These are phyloP conservation scores for Dimorphilus gyrociliatus DNA, from an alignment of 2,888 invertebrate species.

Conservation along the genomic window DNA sequence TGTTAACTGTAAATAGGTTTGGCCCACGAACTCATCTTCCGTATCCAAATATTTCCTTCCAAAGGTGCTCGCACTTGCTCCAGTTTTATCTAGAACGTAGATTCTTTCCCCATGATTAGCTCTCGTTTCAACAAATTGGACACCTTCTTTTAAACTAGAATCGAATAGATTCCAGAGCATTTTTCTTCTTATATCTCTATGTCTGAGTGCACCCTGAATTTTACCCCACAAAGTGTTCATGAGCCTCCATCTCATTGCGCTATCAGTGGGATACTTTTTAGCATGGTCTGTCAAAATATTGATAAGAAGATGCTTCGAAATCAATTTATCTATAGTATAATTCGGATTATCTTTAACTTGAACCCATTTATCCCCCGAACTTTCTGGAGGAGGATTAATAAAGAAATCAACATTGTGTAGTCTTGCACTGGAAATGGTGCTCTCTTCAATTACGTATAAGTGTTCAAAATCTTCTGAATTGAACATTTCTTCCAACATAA, in stretches of 20 bases:
- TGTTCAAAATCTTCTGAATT: slow-evolving; percentile 8
- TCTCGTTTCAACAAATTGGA: slow-evolving; percentile 10
- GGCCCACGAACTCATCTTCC: slow-evolving; percentile 5
- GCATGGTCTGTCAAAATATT: neutral
- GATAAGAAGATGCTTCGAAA: neutral
- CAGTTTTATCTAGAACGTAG: slow-evolving; percentile 5
- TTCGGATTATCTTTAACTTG: slow-evolving; percentile 4
- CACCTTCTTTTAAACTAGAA: slow-evolving; percentile 8
- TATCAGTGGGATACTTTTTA: slow-evolving; percentile 8
- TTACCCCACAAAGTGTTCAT: slow-evolving; percentile 9
- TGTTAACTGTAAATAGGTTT: no score
- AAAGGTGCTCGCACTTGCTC: slow-evolving; percentile 4
- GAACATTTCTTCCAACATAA: slow-evolving; percentile 9
- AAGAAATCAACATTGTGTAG: no score
- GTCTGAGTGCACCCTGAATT: no score
- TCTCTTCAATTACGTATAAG: slow-evolving; percentile 8
- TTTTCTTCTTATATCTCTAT: no score
- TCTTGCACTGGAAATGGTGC: neutral
- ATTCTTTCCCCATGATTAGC: slow-evolving; percentile 6
- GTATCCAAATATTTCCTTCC: slow-evolving; percentile 4
- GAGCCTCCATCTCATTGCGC: slow-evolving; percentile 6
- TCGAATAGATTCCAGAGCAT: no score
- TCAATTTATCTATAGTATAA: neutral
- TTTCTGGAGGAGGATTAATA: neutral
- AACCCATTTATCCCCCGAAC: slow-evolving; percentile 5